Evolutionary conservation across 1,140 invertebrate genomes (phyloP).

Genomic region (Archivesica marissinica): DNA sequence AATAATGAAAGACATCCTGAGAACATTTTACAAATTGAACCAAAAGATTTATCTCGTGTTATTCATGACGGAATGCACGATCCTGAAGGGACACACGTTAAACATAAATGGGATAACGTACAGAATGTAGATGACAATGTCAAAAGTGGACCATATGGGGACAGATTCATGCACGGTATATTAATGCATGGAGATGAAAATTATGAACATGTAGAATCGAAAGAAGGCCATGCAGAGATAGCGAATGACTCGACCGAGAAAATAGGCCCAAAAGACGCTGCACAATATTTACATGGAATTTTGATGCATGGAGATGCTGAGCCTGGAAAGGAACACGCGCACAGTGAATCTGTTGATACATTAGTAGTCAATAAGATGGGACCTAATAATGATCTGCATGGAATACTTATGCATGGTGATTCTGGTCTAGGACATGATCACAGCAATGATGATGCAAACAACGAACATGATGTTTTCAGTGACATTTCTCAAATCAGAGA

Average conservation of each 20-base stretch:
- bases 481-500: conserved; percentile 46
- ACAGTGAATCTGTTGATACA: conserved; percentile 3
- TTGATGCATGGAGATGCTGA: conserved; percentile 65
- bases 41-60: conserved; percentile 59
- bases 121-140: not conserved
- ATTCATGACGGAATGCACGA: conserved; percentile 77
- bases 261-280: conserved; percentile 41
- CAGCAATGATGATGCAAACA: conserved; percentile 47
- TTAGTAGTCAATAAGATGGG: conserved; percentile 20
- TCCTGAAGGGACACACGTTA: conserved; percentile 56
- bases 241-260: not conserved
- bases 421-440: conserved; percentile 60
- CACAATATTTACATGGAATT: conserved; percentile 58
- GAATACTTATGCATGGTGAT: conserved; percentile 69
- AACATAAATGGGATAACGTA: conserved; percentile 59
- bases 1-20: conserved; percentile 44
- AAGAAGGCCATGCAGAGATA: not conserved
- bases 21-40: conserved; percentile 35
- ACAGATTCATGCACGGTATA: conserved; percentile 70
- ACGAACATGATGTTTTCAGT: conserved; percentile 21
- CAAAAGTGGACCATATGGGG: conserved; percentile 8
- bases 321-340: conserved; percentile 32
- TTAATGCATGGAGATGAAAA: conserved; percentile 72
- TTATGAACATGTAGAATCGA: conserved; percentile 42
- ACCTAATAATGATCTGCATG: conserved; percentile 60